These are phyloP conservation scores for Drosophila birchii DNA, from an alignment of 2,888 invertebrate species.

Conservation along the genomic window DNA sequence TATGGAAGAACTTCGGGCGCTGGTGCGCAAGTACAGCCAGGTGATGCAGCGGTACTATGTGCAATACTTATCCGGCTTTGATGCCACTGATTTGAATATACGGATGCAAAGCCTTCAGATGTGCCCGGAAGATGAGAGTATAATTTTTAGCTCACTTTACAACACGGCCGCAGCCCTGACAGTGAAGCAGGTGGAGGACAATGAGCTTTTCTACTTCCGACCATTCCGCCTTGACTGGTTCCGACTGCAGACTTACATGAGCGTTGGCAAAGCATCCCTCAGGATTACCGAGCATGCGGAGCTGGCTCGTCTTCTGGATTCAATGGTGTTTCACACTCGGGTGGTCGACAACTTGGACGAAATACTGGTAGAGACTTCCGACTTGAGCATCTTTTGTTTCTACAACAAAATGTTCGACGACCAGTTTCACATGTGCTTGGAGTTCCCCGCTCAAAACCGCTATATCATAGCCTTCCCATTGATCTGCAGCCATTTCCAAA, in stretches of 20 bases:
- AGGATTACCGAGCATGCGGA: conserved; percentile 93
- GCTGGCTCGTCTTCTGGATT: conserved; percentile 96
- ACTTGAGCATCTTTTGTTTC: conserved; percentile 98
- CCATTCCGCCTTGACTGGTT: conserved; percentile 99
- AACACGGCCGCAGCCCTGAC: conserved; percentile 93
- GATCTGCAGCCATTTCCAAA: conserved; percentile 98
- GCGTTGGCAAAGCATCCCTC: conserved; percentile 92
- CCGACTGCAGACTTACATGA: conserved; percentile 96
- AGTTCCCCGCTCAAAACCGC: conserved; percentile 99
- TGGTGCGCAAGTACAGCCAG: conserved; percentile 98
- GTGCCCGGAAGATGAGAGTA: conserved; percentile 97
- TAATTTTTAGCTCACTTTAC: conserved; percentile 96
- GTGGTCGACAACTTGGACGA: conserved; percentile 99
- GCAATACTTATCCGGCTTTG: conserved; percentile 98
- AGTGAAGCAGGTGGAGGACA: conserved; percentile 98
- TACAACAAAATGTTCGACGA: conserved; percentile 98
- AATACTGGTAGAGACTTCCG: conserved; percentile 97
- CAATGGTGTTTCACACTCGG: conserved; percentile 97
- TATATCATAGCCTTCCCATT: conserved; percentile 99
- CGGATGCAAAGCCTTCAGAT: conserved; percentile 93
- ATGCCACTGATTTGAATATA: conserved; percentile 95
- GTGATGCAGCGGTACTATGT: conserved; percentile 99
- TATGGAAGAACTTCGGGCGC: conserved; percentile 97
- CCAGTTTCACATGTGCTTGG: conserved; percentile 99
- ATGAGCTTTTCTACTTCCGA: conserved; percentile 97